A percentile compares a stretch with the other conserved stretches of the same genome.
phyloP scores from a whole-genome alignment of 2,888 invertebrate genomes.

The Seira ritae region DNA sequence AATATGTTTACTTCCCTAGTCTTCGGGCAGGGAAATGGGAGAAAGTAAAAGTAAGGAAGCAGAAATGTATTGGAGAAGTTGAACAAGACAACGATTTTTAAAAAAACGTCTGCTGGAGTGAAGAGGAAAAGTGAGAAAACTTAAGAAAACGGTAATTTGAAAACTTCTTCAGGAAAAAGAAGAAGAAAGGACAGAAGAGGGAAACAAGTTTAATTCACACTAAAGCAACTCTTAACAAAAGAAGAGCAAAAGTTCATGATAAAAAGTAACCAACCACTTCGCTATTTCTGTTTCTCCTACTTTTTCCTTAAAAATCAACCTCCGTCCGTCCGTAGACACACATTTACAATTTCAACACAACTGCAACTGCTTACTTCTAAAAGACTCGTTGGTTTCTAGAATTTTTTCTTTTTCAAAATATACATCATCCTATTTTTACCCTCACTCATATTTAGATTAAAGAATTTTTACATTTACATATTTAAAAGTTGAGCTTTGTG shows the following conservation, averaged over 20 bases:
- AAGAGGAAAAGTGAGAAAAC: slow-evolving; percentile 32
- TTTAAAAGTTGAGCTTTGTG: no score
- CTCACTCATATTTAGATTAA: no score
- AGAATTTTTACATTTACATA: no score
- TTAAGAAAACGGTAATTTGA: slow-evolving; percentile 4
- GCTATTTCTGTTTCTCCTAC: no score
- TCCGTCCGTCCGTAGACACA: no score
- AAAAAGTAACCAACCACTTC: slow-evolving; percentile 8
- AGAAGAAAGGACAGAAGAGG: slow-evolving; percentile 23
- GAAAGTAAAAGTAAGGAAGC: not conserved
- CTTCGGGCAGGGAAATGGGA: not conserved
- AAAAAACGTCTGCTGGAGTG: slow-evolving; percentile 17
- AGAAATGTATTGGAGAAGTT: not conserved
- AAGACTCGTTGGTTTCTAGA: no score
- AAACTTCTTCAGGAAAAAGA: slow-evolving; percentile 6
- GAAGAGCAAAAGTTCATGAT: slow-evolving; percentile 11
- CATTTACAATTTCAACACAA: no score
- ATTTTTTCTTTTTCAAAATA: no score
- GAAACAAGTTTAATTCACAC: slow-evolving; percentile 22
- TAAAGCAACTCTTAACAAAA: slow-evolving; percentile 16
- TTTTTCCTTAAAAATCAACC: no score
- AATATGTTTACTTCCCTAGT: not conserved
- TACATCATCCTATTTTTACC: no score
- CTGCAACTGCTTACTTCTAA: no score
- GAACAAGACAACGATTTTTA: slow-evolving; percentile 6